Evolutionary conservation across 2,113 vertebrate species (phyloP), one percentile per base, ranked within the genome.

Genomic region (Chaetura pelagica): DNA sequence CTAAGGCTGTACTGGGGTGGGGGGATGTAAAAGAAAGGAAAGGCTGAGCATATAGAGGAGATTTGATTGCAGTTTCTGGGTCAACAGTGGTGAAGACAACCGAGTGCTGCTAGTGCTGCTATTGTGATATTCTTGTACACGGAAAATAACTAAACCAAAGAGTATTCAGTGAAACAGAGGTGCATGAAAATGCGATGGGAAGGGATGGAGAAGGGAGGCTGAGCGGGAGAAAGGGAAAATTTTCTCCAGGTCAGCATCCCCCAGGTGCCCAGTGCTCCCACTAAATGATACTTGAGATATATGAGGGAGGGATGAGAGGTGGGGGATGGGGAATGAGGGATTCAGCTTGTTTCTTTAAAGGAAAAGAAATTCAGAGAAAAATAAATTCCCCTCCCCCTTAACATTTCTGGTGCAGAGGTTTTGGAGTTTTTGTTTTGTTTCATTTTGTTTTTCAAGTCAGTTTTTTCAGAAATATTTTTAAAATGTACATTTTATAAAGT

Each of bases 401-500:
- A 97, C 75, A 51, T 97, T 97, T 97, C 97, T 97, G 96, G 96
- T 98, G 96, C 97, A 98, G 96, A 97, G 96, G 95, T 97, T 97
- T 97, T 82, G 96, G 97, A 93, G 18, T 76, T 86, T 24, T 64
- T 19, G 51, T 86, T 90, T 63, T 40, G 49, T 89, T 95, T 90
- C 38, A 84, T 57, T 57, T 92, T 93, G 81, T 97, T 97, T 98
- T 97, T 91, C 97, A 95, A 98, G 97, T 94, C 67, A 64, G 94
- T 98, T 98, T 98, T 98, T 98, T 97, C 97, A 98, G 97, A 98
- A 98, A 95, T 97, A 97, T 98, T 98, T 98, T 98, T 97, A 66
- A 98, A 98, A 96, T 98, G 98, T 98, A 98, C 98, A 98, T 98
- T 98, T 98, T 98, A 98, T 98, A 98, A 98, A 98, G 97, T 98